These are phyloP conservation scores for Leptothorax acervorum DNA, from an alignment of 2,888 invertebrate genomes.

Conservation along the genomic window DNA sequence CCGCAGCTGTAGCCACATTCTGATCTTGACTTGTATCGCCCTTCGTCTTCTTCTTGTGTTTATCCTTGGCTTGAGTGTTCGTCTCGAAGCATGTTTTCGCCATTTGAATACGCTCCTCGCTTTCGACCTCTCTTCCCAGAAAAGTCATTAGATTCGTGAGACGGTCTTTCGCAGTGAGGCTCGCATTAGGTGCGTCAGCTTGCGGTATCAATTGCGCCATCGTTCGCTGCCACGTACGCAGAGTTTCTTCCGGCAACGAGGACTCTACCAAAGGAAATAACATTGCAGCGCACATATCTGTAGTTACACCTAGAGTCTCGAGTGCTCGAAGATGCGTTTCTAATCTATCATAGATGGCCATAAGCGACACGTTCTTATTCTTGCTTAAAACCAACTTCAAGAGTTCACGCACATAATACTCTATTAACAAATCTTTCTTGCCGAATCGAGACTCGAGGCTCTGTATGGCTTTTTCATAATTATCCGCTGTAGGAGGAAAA, in stretches of 20 bases:
- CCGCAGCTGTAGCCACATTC: too few species aligned
- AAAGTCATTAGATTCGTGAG: constrained; percentile 40
- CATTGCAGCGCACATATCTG: neutral
- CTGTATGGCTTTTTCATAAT: constrained; percentile 72
- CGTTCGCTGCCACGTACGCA: neutral
- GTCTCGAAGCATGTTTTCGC: constrained; percentile 14
- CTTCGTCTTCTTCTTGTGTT: too few species aligned
- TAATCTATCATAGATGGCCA: neutral
- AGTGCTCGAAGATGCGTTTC: neutral
- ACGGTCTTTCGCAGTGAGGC: neutral
- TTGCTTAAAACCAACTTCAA: neutral
- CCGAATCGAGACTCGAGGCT: constrained; percentile 72
- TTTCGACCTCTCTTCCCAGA: constrained; percentile 54
- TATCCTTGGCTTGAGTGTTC: too few species aligned
- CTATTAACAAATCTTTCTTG: neutral
- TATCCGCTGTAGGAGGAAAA: constrained; percentile 11
- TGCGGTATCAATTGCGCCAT: neutral
- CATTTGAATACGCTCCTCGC: constrained; percentile 58
- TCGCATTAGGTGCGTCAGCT: neutral
- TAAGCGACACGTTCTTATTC: neutral
- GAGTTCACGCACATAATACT: neutral
- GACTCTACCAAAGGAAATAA: neutral
- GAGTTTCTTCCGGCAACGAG: neutral
- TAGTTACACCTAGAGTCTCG: neutral
- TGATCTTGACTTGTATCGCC: too few species aligned